Evolutionary conservation across 1,140 invertebrate genomes (phyloP).

Genomic region (Eciton burchellii): DNA sequence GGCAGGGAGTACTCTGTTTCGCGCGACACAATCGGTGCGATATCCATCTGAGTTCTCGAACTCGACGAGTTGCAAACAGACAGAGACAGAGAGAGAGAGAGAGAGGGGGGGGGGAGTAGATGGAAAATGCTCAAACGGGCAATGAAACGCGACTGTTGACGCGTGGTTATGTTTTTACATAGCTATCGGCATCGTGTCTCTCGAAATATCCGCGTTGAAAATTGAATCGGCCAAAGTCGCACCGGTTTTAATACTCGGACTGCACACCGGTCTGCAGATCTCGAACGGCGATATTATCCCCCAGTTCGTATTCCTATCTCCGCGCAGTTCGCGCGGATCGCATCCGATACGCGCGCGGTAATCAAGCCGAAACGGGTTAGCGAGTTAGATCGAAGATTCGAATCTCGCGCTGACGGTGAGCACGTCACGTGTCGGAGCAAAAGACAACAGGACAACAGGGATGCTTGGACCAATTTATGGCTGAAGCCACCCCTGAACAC

Average conservation of each 20-base stretch:
- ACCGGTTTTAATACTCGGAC: conserved; percentile 18
- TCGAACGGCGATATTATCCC: background rate
- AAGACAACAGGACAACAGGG: background rate
- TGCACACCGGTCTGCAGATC: conserved; percentile 1
- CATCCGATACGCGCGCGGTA: conserved; percentile 16
- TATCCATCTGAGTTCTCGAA: no score
- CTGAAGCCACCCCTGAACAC: background rate
- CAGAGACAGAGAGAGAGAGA: no score
- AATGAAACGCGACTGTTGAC: conserved; percentile 39
- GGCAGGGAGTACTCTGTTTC: background rate
- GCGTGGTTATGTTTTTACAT: conserved; percentile 27
- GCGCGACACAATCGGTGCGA: background rate
- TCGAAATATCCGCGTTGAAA: background rate
- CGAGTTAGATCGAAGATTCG: no score
- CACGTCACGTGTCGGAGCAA: conserved; percentile 29
- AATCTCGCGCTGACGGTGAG: conserved; percentile 38
- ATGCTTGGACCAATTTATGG: background rate
- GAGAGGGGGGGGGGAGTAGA: no score
- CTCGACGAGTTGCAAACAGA: background rate
- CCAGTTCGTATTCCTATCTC: background rate
- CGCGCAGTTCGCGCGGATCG: background rate
- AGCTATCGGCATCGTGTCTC: background rate
- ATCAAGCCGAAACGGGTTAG: conserved; percentile 4
- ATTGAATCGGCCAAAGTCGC: conserved; percentile 31
- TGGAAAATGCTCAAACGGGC: background rate